These are phyloP conservation scores for Caenorhabditis japonica DNA, from an alignment of 2,888 invertebrate genomes.

Conservation along the genomic window DNA sequence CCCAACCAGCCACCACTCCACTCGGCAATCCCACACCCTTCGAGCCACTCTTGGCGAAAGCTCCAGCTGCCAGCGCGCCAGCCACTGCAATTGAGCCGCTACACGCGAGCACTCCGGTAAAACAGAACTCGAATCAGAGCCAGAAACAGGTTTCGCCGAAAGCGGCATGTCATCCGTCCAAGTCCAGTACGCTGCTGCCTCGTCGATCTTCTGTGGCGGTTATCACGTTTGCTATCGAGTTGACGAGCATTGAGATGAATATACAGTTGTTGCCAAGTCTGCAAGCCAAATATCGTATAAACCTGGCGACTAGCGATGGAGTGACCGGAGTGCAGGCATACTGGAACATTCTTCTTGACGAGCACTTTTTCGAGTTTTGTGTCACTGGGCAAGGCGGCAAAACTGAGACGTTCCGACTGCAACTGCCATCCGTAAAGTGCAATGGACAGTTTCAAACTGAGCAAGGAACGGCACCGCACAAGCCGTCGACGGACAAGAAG, in stretches of 20 bases:
- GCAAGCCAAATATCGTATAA: slow-evolving; percentile 97
- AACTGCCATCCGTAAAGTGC: slow-evolving; percentile 52
- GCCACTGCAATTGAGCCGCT: background rate
- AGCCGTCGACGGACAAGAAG: slow-evolving; percentile 51
- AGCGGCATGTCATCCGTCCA: background rate
- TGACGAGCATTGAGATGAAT: slow-evolving; percentile 84
- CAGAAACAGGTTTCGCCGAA: background rate
- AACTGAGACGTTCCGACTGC: slow-evolving; percentile 54
- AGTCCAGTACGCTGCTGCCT: background rate
- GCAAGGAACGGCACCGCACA: slow-evolving; percentile 37
- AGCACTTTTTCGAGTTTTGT: slow-evolving; percentile 61
- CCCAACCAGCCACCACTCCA: slow-evolving; percentile 47
- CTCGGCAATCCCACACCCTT: slow-evolving; percentile 17
- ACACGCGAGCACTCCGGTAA: no score
- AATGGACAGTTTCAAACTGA: slow-evolving; percentile 53
- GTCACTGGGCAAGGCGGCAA: slow-evolving; percentile 51
- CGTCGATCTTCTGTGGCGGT: slow-evolving; percentile 35
- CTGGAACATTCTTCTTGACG: slow-evolving; percentile 82
- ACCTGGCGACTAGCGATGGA: slow-evolving; percentile 82
- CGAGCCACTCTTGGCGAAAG: slow-evolving; percentile 9
- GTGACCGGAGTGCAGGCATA: slow-evolving; percentile 79
- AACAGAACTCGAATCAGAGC: no score
- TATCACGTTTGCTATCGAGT: slow-evolving; percentile 38
- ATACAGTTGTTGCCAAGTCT: slow-evolving; percentile 94
- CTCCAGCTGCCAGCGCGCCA: background rate